Base-by-base conservation (phyloP, 2,797 vertebrate genomes). In the Neosilurus mollespiculum region DNA sequence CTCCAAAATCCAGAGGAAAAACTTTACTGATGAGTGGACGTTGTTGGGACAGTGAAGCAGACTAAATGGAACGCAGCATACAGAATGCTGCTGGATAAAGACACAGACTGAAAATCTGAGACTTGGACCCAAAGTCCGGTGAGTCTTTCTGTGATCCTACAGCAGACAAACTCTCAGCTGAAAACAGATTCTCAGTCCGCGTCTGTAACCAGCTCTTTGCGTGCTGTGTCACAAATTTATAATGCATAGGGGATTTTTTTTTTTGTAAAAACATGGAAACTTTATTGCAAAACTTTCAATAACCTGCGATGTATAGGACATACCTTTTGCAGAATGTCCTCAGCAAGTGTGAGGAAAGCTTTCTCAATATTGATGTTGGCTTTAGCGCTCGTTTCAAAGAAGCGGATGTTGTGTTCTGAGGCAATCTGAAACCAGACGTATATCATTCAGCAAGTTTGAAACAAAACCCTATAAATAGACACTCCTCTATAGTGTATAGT, bases 361-460 rank as follows among this genome's bases (percentile, higher is more conserved):
- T 96, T 96, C 92, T 96, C 95, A 82, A 96, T 96, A 94, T 96
- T 96, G 93, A 95, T 95, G 94, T 96, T 96, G 86, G 95, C 94
- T 95, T 96, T 96, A 86, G 95, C 95, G 82, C 95, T 96, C 90
- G 95, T 96, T 93, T 96, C 95, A 90, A 96, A 96, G 93, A 96
- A 96, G 88, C 95, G 95, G 93, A 96, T 96, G 86, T 94, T 95
- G 69, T 96, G 95, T 89, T 96, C 95, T 88, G 91, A 93, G 86
- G 95, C 95, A 88, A 96, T 96, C 95, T 96, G 90, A 82, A 71
- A 49, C 78, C 4, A 49, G 62, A 37, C 34, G 15, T 1, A 20
- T 5, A 0, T 12, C 26, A 49, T 61, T 61, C 70, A 12, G 37
- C 5, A 49, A 24, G 12, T 49, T 15, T 15, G 10, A 54, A 56